Evolutionary conservation across 2,888 invertebrate species (phyloP).

Genomic region (Luperina nickerlii): DNA sequence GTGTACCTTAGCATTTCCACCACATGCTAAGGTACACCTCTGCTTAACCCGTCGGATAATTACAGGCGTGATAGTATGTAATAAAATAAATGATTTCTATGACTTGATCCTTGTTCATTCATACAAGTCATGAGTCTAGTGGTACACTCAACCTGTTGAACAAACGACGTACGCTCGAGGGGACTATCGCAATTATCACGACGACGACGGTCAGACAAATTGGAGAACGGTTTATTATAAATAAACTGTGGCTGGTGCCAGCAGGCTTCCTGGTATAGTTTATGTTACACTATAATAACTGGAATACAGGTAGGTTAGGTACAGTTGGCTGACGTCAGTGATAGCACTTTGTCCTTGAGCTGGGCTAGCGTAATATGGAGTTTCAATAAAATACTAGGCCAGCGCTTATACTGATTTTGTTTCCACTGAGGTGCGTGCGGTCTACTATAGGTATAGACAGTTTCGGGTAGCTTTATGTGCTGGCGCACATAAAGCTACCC

Average conservation of each 20-base stretch:
- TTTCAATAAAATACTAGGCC: no score
- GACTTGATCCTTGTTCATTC: neutral
- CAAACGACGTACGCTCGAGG: slow-evolving; percentile 32
- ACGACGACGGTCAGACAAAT: slow-evolving; percentile 19
- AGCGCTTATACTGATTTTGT: no score
- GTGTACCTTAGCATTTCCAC: no score
- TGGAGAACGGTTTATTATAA: slow-evolving; percentile 26
- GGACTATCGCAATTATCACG: slow-evolving; percentile 30
- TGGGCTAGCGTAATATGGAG: no score
- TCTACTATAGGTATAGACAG: no score
- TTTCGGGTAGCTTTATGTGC: no score
- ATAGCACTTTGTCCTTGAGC: no score
- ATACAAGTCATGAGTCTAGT: neutral
- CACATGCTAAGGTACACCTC: neutral
- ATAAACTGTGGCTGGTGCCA: neutral
- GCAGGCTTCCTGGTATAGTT: slow-evolving; percentile 27
- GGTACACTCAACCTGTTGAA: neutral
- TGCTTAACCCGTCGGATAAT: neutral
- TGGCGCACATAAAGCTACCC: no score
- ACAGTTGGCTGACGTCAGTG: no score
- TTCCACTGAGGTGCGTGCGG: no score
- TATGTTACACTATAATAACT: neutral
- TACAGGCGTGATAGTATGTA: neutral
- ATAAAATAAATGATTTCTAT: neutral
- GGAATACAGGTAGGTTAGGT: no score